Conservation (phyloP, 2,113 vertebrate species). For the Larimichthys crocea region DNA sequence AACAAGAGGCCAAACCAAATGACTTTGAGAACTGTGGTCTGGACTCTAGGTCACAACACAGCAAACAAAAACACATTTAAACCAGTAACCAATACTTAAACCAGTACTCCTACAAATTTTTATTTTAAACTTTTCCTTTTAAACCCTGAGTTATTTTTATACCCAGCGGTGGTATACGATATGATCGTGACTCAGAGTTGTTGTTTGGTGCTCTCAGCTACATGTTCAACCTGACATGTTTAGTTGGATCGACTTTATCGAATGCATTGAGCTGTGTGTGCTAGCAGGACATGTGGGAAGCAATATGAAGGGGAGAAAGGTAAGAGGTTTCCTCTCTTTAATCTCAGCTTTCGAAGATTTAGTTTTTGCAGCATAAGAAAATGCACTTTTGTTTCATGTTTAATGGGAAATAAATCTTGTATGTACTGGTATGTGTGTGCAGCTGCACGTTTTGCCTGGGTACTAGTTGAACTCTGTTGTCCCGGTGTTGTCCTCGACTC, state of each 20-base stretch:
- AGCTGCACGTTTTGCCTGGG: neutral
- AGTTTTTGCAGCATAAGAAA: neutral
- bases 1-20: constrained; percentile 63
- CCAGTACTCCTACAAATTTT: neutral
- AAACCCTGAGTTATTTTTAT: constrained; percentile 4
- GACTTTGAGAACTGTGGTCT: constrained; percentile 71
- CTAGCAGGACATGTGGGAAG: neutral
- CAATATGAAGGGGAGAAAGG: constrained; percentile 53
- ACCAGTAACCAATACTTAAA: too few relatives aligned
- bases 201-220: constrained; percentile 17
- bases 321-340: constrained; percentile 39
- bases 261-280: neutral
- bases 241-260: neutral
- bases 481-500: neutral
- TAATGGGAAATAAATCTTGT: neutral
- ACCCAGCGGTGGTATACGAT: neutral
- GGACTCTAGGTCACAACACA: constrained; percentile 35
- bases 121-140: neutral
- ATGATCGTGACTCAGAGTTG: constrained; percentile 23
- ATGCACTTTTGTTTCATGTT: neutral
- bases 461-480: neutral
- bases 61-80: constrained; percentile 10
- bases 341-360: neutral
- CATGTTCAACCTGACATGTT: constrained; percentile 8
- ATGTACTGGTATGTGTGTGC: neutral